Evolutionary conservation across 1,140 invertebrate species (phyloP), one percentile per base, ranked within the genome.

Genomic region (Pinna nobilis): DNA sequence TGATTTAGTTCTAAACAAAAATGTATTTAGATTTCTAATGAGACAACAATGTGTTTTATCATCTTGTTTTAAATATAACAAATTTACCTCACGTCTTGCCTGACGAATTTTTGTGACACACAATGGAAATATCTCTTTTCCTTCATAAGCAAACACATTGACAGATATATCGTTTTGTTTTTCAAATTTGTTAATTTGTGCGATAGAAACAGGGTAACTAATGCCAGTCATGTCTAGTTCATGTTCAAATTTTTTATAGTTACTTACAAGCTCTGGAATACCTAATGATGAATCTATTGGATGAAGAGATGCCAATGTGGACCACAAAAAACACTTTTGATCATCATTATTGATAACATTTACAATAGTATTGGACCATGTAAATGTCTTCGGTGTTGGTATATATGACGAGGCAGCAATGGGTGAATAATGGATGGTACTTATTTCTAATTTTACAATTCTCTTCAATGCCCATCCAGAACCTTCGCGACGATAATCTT

Each of bases 61-160:
- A 0, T 37, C 41, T 15, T 53, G 11, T 63, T 50, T 32, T 20
- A 61, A 15, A 15, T 51, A 64, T 61, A 44, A 13, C 11, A 63
- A 20, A 49, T 64, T 23, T 33, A 37, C 39, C 2, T 30, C 35
- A 53, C n/a, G 47, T 13, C 11, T 20, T 0, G 25, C 32, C 13
- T 44, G 23, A 9, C 13, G 50, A 33, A 35, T 28, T 30, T 64
- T 72, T 13, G 61, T 55, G 3, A 65, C 25, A 13, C 65, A 57
- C 30, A 72, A 15, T 2, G 60, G 70, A 35, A 47, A 70, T 23
- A 59, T 33, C 3, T 47, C 28, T 30, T 30, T 35, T 1, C 50
- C 41, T 39, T 67, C 65, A 67, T 15, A 67, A 30, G 35, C 66
- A 44, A 64, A 57, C 1, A 72, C 53, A 37, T 70, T 63, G 28